Percentiles rank a stretch among this genome's conserved stretches.
phyloP scores from a whole-genome alignment of 2,113 vertebrate genomes.

The Otus sunia region DNA sequence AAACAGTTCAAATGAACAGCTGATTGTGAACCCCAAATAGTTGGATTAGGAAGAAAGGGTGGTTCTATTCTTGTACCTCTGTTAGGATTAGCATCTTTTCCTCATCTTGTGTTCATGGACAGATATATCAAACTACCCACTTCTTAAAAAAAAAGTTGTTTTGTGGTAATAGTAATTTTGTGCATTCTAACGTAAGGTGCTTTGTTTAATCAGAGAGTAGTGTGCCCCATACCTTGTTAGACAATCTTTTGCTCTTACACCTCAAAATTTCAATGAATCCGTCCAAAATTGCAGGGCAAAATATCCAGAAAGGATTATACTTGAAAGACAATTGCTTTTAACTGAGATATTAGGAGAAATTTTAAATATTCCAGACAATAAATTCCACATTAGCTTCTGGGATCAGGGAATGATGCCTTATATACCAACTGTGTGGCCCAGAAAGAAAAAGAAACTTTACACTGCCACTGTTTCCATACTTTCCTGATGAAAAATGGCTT shows the following conservation, averaged over 20 bases:
- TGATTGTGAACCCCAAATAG: background rate
- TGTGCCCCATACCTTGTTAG: background rate
- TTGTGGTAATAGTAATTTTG: background rate
- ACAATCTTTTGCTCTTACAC: background rate
- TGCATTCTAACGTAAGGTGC: background rate
- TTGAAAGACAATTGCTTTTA: background rate
- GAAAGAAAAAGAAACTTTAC: conserved; percentile 16
- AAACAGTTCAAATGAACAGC: background rate
- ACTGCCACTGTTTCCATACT: background rate
- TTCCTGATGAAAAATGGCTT: conserved; percentile 31
- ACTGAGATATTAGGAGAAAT: background rate
- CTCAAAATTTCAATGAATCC: background rate
- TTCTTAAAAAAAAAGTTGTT: background rate
- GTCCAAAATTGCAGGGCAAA: background rate
- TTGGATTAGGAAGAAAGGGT: background rate
- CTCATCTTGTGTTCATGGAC: accelerated
- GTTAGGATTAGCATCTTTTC: background rate
- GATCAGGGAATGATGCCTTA: background rate
- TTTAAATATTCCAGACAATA: background rate
- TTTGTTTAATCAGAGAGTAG: background rate
- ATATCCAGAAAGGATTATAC: background rate
- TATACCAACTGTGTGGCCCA: background rate
- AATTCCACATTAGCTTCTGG: background rate
- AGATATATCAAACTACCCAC: background rate
- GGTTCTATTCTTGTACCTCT: background rate